Conservation (phyloP, 2,113 vertebrate genomes). For the Phrynocephalus versicolor region DNA sequence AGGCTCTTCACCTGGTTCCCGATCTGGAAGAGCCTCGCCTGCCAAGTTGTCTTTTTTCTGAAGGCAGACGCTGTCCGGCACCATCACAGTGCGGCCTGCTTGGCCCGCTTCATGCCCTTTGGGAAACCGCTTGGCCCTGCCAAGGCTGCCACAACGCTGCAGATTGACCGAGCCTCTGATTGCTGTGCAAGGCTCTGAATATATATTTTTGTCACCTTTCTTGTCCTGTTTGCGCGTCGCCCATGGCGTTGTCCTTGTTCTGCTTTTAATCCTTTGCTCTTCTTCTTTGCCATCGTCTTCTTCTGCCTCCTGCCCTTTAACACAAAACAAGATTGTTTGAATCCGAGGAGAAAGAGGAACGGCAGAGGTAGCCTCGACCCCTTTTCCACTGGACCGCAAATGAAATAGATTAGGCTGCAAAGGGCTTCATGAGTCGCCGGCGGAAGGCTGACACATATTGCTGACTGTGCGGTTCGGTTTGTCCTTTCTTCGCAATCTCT, state of each 20-base stretch:
- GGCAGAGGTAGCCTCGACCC: background rate
- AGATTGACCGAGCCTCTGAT: conserved; percentile 24
- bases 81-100: background rate
- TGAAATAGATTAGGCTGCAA: background rate
- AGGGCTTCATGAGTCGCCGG: background rate
- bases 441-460: background rate
- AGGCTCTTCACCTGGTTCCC: background rate
- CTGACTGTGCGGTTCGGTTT: background rate
- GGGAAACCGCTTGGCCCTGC: conserved; percentile 46
- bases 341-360: background rate
- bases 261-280: conserved; percentile 18
- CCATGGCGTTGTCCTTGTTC: conserved; percentile 15
- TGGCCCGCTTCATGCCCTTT: conserved; percentile 47
- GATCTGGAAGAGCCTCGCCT: background rate
- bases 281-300: conserved; percentile 5
- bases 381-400: background rate
- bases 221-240: accelerated
- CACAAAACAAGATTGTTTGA: background rate
- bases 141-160: conserved; percentile 5
- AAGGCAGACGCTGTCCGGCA: background rate
- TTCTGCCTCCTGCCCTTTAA: background rate
- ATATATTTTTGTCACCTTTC: background rate
- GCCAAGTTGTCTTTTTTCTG: background rate
- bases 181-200: conserved; percentile 34
- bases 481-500: background rate